These are phyloP conservation scores for Cactoblastis cactorum DNA, from an alignment of 2,888 invertebrate genomes.

Conservation along the genomic window DNA sequence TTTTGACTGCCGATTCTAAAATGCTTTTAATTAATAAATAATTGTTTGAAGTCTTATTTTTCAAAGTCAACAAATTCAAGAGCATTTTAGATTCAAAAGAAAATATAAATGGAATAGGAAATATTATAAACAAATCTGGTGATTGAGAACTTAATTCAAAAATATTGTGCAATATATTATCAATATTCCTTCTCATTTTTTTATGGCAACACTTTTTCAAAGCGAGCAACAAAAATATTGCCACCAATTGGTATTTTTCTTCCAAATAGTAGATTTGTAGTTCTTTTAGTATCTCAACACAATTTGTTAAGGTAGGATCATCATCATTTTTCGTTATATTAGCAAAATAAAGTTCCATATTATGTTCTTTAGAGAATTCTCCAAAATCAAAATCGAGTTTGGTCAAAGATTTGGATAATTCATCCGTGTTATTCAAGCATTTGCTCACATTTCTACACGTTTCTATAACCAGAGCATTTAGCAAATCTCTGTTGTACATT, in stretches of 20 bases:
- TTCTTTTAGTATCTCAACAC: slow-evolving; percentile 49
- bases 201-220: slow-evolving; percentile 58
- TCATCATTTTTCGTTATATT: slow-evolving; percentile 32
- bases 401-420: slow-evolving; percentile 46
- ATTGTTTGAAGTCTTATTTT: slow-evolving; percentile 52
- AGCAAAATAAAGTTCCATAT: slow-evolving; percentile 42
- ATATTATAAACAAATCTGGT: slow-evolving; percentile 65
- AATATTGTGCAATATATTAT: slow-evolving; percentile 49
- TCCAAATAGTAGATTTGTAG: slow-evolving; percentile 58
- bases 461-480: slow-evolving; percentile 53
- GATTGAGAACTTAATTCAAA: slow-evolving; percentile 60
- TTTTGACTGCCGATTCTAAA: slow-evolving; percentile 61
- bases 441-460: slow-evolving; percentile 48
- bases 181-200: slow-evolving; percentile 50
- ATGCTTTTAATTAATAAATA: slow-evolving; percentile 49
- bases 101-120: slow-evolving; percentile 55
- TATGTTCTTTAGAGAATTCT: slow-evolving; percentile 39
- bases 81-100: slow-evolving; percentile 47
- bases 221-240: slow-evolving; percentile 54
- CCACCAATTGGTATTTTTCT: slow-evolving; percentile 59
- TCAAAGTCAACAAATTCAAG: slow-evolving; percentile 54
- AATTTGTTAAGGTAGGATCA: slow-evolving; percentile 34
- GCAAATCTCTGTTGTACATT: slow-evolving; percentile 42
- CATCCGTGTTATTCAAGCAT: slow-evolving; percentile 47
- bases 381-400: slow-evolving; percentile 51